Evolutionary conservation across 2,797 vertebrate genomes (phyloP), one percentile per base, ranked within the genome.

Genomic region (Catamblyrhynchus diadema): DNA sequence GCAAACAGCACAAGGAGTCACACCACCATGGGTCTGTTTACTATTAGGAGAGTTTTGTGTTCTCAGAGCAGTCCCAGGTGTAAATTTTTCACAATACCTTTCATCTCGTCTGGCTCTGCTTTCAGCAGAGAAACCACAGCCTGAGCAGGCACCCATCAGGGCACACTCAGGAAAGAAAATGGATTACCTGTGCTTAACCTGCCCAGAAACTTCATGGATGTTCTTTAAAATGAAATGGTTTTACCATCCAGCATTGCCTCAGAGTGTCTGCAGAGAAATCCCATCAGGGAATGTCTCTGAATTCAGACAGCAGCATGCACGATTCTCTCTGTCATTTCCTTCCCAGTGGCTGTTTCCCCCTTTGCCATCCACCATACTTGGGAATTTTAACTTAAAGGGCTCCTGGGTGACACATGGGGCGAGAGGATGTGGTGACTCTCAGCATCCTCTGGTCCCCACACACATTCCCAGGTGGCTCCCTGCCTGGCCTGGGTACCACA

Each of bases 11-110:
- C 85, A 81, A 95, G 88, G 86, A 92, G 86, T 87, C 61, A 1
- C 90, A 95, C 92, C 60, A 81, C 2, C 1, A 30, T 32, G 2
- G 1, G 88, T 95, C 94, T 96, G 95, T 92, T 96, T 96, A 95
- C 96, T 87, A 95, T 96, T 97, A 95, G 83, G 81, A 59, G 92
- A 77, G 81, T 81, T 95, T 41, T 0, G 11, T 72, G 94, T 79
- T 96, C 62, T 2, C 88, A 73, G 92, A 84, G 83, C 86, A 84
- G 90, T 95, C 92, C 94, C 96, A 80, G 8, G 71, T 89, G 92
- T 73, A 80, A 93, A 94, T 96, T 94, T 97, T 95, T 97, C 95
- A 95, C 71, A 33, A 24, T 90, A 94, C 90, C 86, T 96, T 95
- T 96, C 94, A 95, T 96, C 96, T 82, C 67, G 71, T 73, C 94